A percentile compares a stretch with the other conserved stretches of the same genome.
These are phyloP conservation scores for Chlamydotis undulata DNA, from an alignment of 2,113 vertebrate species.

Conservation along the genomic window DNA sequence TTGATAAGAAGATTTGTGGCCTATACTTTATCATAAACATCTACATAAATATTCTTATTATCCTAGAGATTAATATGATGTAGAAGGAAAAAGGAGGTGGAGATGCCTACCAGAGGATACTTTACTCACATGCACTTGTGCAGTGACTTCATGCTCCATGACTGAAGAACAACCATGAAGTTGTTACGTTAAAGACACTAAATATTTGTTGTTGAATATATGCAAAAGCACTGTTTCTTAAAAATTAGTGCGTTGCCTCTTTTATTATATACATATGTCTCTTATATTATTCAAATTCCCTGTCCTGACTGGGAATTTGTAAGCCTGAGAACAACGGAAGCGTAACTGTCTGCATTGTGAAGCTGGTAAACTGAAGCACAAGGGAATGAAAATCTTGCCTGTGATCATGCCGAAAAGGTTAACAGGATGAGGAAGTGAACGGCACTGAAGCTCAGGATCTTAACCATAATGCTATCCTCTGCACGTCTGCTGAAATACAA, in stretches of 20 bases:
- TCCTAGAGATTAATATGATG: background rate
- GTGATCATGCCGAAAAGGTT: background rate
- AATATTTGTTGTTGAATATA: background rate
- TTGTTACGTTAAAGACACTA: background rate
- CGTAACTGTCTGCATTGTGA: background rate
- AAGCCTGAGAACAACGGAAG: background rate
- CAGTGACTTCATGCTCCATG: background rate
- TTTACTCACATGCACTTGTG: background rate
- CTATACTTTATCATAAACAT: background rate
- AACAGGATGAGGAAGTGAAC: background rate
- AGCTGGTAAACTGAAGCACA: background rate
- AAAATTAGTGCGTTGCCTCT: background rate
- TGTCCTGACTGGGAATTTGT: background rate
- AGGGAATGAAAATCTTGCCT: background rate
- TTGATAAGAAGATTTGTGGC: background rate
- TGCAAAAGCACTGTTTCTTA: background rate
- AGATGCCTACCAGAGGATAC: background rate
- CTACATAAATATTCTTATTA: background rate
- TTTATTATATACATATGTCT: background rate
- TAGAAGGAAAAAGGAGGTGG: background rate
- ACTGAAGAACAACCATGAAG: background rate
- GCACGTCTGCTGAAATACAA: background rate
- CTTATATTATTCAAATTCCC: background rate
- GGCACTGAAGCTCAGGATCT: background rate
- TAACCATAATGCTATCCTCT: background rate